Evolutionary conservation across 1,140 invertebrate genomes (phyloP), one percentile per base, ranked within the genome.

Genomic region (Riptortus pedestris): DNA sequence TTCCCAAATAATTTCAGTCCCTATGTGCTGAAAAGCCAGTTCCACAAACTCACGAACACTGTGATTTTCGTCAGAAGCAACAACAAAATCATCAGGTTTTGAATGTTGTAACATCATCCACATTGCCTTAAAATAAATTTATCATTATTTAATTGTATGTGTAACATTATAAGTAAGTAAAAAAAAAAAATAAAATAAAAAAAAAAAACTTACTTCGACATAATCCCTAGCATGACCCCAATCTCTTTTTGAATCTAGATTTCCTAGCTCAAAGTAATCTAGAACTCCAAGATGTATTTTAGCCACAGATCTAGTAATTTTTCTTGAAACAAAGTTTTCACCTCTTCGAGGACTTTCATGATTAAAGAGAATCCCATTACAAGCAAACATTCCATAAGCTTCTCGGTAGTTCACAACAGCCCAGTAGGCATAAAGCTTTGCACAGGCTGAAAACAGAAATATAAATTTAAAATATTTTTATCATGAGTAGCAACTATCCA

Each of bases 161-260:
- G 27, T 58, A 3, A 27, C 18, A 7, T 59, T 31, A 59, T 24
- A 55, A 55, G 24, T 27, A 1, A 55, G 4, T 24, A 51, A 1
- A 55, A 27, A 18, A 3, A 14, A 16, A 24, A 24, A 52, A 12
- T n/a, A n/a, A n/a, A 51, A 1, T 24, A 27, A 18, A 3, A 14
- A 16, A 24, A 24, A 52, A 38, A 55, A 26, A 9, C 2, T 70
- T 75, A 93, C 91, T 81, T 98, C 91, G 28, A 99, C 92, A 78
- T 98, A 99, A 78, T 99, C 96, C 75, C 86, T 93, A 0, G 97
- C 97, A 80, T 99, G 97, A 12, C 97, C 97, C 97, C 97, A 99
- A 77, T 99, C 97, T 72, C 97, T 80, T 74, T 89, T 88, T 16
- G 96, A 89, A 77, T 98, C 93, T 65, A 99, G 78, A 76, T 98